Conservation (phyloP, 2,797 vertebrate species). For the Setipinna tenuifilis region DNA sequence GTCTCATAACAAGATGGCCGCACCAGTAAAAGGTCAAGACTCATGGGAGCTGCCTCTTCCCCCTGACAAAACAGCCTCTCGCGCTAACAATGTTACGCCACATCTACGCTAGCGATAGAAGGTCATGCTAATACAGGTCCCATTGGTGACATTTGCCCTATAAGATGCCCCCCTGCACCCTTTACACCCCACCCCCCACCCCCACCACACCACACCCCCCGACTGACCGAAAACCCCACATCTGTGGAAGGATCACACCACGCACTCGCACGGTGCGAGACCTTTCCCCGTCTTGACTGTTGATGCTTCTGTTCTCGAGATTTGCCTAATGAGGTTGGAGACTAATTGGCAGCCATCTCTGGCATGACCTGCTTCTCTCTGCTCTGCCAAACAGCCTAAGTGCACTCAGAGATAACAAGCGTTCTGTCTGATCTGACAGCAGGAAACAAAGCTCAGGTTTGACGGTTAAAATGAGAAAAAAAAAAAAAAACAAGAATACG, state of each 20-base stretch:
- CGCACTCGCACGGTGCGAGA: not conserved
- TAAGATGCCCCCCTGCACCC: not conserved
- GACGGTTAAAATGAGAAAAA: too few relatives aligned
- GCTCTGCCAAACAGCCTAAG: not conserved
- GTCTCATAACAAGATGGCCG: not conserved
- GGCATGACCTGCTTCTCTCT: not conserved
- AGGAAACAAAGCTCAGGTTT: not conserved
- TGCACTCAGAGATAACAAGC: not conserved
- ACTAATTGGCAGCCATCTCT: constrained; percentile 6
- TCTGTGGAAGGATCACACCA: not conserved
- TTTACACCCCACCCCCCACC: too few relatives aligned
- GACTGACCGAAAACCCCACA: too few relatives aligned
- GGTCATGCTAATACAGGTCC: not conserved
- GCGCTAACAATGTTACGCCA: not conserved
- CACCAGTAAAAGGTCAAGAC: not conserved
- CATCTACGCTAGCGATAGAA: not conserved
- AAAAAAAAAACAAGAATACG: too few relatives aligned
- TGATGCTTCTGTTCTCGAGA: not conserved
- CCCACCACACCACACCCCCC: too few relatives aligned
- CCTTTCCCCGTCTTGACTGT: not conserved
- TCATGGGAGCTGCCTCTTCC: not conserved
- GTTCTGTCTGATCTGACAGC: not conserved
- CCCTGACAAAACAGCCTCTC: not conserved
- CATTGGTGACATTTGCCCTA: not conserved
- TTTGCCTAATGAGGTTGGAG: constrained; percentile 13